Percentiles rank a stretch among this genome's conserved stretches.
These are phyloP conservation scores for Semaprochilodus insignis DNA, from an alignment of 2,797 vertebrate genomes.

Conservation along the genomic window DNA sequence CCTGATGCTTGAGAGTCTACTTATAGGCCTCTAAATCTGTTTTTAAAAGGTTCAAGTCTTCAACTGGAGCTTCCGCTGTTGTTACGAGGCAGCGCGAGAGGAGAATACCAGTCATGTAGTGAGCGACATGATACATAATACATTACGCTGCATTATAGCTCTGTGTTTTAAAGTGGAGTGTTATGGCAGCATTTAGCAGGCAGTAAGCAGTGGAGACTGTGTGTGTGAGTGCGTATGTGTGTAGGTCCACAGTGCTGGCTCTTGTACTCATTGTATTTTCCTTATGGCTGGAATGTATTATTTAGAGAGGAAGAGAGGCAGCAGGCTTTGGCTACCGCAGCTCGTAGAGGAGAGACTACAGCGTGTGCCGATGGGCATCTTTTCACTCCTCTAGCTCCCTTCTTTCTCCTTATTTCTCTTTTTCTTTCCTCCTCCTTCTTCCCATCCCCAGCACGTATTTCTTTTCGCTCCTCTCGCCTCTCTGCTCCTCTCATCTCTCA, in stretches of 20 bases:
- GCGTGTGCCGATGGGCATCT: neutral
- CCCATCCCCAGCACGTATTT: neutral
- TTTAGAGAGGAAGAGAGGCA: constrained; percentile 23
- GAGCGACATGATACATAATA: constrained; percentile 35
- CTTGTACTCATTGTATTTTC: constrained; percentile 30
- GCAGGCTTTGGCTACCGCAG: constrained; percentile 27
- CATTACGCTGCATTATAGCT: constrained; percentile 51
- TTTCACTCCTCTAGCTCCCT: neutral
- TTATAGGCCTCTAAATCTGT: constrained; percentile 28
- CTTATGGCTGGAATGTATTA: constrained; percentile 40
- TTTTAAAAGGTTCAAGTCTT: constrained; percentile 29
- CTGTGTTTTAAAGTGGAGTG: constrained; percentile 45
- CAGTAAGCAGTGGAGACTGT: constrained; percentile 37
- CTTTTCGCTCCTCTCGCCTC: constrained; percentile 34
- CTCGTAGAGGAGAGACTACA: constrained; percentile 3
- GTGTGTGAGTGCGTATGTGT: neutral
- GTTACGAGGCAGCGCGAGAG: constrained; percentile 20
- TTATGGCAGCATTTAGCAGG: constrained; percentile 30
- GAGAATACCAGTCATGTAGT: constrained; percentile 18
- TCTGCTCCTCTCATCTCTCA: constrained; percentile 45
- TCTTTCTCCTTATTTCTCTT: constrained; percentile 55
- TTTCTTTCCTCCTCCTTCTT: constrained; percentile 39
- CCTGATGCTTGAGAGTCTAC: constrained; percentile 19
- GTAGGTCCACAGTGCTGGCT: constrained; percentile 6
- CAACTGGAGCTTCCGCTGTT: constrained; percentile 18